Base-by-base conservation (phyloP, 2,113 vertebrate species). In the Rattus rattus region DNA sequence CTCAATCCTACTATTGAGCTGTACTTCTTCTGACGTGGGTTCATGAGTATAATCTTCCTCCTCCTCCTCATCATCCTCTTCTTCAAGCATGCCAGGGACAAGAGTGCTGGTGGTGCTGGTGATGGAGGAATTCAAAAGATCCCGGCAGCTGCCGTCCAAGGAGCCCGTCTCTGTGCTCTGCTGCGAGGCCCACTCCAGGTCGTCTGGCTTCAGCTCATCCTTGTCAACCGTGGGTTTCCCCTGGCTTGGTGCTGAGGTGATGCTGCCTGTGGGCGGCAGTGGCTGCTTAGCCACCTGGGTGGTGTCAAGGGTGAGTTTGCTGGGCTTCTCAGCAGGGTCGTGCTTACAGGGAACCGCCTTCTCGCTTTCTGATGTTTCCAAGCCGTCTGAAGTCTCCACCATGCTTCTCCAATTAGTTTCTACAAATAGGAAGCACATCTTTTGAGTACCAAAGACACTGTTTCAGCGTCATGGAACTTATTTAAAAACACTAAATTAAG, bases 341-440 rank as follows among this genome's bases (percentile, higher is more conserved):
- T 98, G 94, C 85, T 98, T 99, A 95, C 94, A 98, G 49, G 97
- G 97, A 0, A 97, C 98, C 90, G 99, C 98, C 96, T 96, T 98
- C 97, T 99, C 99, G 0, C 98, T 98, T 98, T 99, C 99, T 28
- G 98, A 98, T 1, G 99, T 98, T 98, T 99, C 99, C 33, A 98
- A 97, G 56, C 99, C 99, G 94, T 99, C 99, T 11, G 99, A 99
- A 69, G 98, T 99, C 98, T 99, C 99, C 93, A 99, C 99, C 99
- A 99, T 99, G 95, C 98, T 99, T 98, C 99, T 99, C 99, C 99
- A 99, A 96, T 99, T 99, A 56, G 99, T 99, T 98, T 99, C 99
- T 99, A 98, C 9, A 97, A 97, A 76, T 96, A 97, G 84, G 49
- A 96, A 98, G 95, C 0, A 98, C 19, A 94, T 70, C 43, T 89